phyloP scores from a whole-genome alignment of 2,888 invertebrate species.

The Eretmocerus hayati region DNA sequence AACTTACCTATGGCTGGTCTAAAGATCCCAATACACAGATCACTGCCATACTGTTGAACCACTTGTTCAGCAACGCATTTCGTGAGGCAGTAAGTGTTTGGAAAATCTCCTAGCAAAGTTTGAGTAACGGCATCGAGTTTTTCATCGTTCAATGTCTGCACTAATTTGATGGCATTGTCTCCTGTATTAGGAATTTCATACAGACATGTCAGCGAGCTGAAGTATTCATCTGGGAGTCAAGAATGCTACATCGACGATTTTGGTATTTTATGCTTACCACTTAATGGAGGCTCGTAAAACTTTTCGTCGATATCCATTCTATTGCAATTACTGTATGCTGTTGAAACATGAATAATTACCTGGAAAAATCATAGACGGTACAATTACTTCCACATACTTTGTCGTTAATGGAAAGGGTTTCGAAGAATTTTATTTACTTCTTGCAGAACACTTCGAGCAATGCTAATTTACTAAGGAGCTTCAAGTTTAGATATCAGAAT shows the following conservation, averaged over 20 bases:
- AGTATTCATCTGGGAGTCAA: background rate
- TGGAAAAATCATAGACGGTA: conserved; percentile 27
- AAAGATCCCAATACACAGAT: conserved; percentile 75
- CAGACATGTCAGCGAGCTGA: background rate
- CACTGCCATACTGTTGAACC: conserved; percentile 58
- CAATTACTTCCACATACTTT: no score
- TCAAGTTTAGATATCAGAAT: no score
- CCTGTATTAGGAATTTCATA: conserved; percentile 26
- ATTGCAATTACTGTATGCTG: conserved; percentile 54
- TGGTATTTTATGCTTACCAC: conserved; percentile 49
- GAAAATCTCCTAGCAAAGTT: conserved; percentile 57
- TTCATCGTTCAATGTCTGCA: conserved; percentile 41
- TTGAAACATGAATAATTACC: conserved; percentile 55
- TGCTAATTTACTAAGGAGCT: no score
- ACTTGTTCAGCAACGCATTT: conserved; percentile 83
- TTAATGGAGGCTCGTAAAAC: conserved; percentile 51
- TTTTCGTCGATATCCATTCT: conserved; percentile 49
- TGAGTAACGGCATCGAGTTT: conserved; percentile 39
- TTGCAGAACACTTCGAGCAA: no score
- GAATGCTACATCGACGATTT: no score
- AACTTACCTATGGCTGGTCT: conserved; percentile 76
- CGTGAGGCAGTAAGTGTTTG: conserved; percentile 88
- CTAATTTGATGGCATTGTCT: conserved; percentile 40
- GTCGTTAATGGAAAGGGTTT: no score
- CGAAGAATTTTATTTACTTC: no score